Conservation (phyloP, 2,113 vertebrate genomes). For the Neogobius melanostomus region DNA sequence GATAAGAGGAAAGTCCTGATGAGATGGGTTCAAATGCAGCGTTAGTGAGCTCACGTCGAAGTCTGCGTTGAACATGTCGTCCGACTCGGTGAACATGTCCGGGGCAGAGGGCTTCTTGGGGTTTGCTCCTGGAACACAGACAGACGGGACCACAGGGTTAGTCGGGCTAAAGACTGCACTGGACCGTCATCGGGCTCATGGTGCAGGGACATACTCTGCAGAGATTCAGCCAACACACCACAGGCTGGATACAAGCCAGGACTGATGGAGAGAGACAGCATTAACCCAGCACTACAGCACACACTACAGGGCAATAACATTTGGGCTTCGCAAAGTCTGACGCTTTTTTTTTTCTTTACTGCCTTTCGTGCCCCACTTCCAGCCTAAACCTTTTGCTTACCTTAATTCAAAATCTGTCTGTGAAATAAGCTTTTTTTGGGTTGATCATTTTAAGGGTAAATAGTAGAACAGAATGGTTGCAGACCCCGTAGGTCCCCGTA, state of each 20-base stretch:
- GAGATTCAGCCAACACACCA: slow-evolving; percentile 71
- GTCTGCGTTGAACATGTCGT: slow-evolving; percentile 95
- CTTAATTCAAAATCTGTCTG: too few species aligned
- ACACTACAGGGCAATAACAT: slow-evolving; percentile 3
- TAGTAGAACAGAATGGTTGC: neutral
- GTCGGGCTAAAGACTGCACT: neutral
- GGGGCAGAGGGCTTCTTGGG: slow-evolving; percentile 94
- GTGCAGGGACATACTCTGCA: slow-evolving; percentile 74
- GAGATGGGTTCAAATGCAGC: too few species aligned
- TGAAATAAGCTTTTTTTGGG: too few species aligned
- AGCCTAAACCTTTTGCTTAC: too few species aligned
- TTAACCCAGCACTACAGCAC: slow-evolving; percentile 44
- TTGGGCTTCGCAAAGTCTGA: too few species aligned
- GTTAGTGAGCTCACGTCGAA: slow-evolving; percentile 85
- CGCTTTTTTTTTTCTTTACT: too few species aligned
- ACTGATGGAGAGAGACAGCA: slow-evolving; percentile 72
- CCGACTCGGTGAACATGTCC: slow-evolving; percentile 99
- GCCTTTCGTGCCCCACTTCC: too few species aligned
- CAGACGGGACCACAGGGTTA: neutral
- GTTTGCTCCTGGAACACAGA: slow-evolving; percentile 80
- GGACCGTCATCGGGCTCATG: slow-evolving; percentile 28
- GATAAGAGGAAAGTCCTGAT: neutral
- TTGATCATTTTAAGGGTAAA: too few species aligned
- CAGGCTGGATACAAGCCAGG: slow-evolving; percentile 74
- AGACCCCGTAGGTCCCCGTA: slow-evolving; percentile 53